Base-by-base conservation (phyloP, 2,113 vertebrate species). In the Lepus timidus region DNA sequence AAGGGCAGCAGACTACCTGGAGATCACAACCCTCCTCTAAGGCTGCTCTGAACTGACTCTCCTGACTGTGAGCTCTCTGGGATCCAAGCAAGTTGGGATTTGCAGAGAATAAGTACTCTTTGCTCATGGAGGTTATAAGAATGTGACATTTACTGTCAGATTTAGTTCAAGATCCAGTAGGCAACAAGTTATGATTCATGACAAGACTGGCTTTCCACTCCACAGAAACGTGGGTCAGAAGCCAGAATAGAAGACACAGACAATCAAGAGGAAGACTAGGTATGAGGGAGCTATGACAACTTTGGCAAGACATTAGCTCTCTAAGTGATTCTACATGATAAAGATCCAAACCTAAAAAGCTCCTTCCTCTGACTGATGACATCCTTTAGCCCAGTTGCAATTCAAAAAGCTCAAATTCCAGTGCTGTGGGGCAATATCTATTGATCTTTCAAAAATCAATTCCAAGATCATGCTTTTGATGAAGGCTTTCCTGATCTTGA, bases 401-500 rank as follows among this genome's bases (percentile, higher is more conserved):
- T 65, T 71, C 22, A 62, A 91, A 95, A 90, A 6, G 12, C 9
- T 79, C 49, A 71, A 83, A 90, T 93, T 84, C 71, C 7, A 73
- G 6, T n/a, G 49, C 33, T 51, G 79, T 91, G 70, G 17, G 17
- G 52, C 6, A 92, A 58, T 23, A 36, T 52, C 16, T 39, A 44
- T 39, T 62, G 68, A 39, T 52, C 16, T 88, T 90, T 73, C 29
- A 61, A 78, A 58, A 73, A 33, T 49, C 16, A 27, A 9, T 17
- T 71, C 27, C 10, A 52, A 23, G 29, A 11, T 20, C 36, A 25
- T 52, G 36, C 14, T n/a, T 20, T 29, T 25, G 6, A 75, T 33
- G 33, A 51, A 83, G 25, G 68, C 33, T 85, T 22, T 64, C 68
- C 33, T 81, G 36, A 55, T 73, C 4, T 22, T 0, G 19, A 9